Evolutionary conservation across 2,113 vertebrate genomes (phyloP), one percentile per base, ranked within the genome.

Genomic region (Pterophyllum scalare): DNA sequence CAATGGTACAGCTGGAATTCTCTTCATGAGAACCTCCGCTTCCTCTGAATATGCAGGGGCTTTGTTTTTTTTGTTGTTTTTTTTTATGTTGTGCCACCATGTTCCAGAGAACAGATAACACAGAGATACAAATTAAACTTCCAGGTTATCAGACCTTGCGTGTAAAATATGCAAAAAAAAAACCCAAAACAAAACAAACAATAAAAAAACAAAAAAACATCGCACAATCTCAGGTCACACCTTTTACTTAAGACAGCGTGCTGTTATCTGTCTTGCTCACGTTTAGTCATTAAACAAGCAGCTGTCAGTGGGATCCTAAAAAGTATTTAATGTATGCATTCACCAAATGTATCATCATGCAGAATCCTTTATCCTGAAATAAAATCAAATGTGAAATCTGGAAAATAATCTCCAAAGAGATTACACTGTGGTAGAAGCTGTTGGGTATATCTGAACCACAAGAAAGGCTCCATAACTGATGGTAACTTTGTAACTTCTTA

Each of bases 31-130:
- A 76, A 81, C 15, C 49, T 74, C 59, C 28, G 60, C 24, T 54
- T 76, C 59, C 35, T 75, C 26, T 43, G 24, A 43, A 65, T 22
- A 2, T 22, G 43, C 24, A 8, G 10, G 35, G n/a, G n/a, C n/a
- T n/a, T n/a, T n/a, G n/a, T n/a, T n/a, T n/a, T 38, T 10, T 10
- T 14, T 20, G 31, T 19, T 13, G 4, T 1, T 0, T 0, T 0
- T 3, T 15, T 2, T 40, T 5, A 43, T 14, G 13, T 54, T 26
- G 33, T 67, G 20, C 1, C 0, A 1, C 40, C 13, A 14, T 46
- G 26, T 86, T 84, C 70, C 56, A 64, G 38, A 67, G 84, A 80
- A 59, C 22, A 59, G 26, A 70, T 31, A 3, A 19, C 6, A 7
- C 49, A 24, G 2, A 12, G 26, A 46, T 40, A 15, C 7, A 58